Evolutionary conservation across 2,888 invertebrate species (phyloP), one percentile per base, ranked within the genome.

Genomic region (Zygogramma bicolorata): DNA sequence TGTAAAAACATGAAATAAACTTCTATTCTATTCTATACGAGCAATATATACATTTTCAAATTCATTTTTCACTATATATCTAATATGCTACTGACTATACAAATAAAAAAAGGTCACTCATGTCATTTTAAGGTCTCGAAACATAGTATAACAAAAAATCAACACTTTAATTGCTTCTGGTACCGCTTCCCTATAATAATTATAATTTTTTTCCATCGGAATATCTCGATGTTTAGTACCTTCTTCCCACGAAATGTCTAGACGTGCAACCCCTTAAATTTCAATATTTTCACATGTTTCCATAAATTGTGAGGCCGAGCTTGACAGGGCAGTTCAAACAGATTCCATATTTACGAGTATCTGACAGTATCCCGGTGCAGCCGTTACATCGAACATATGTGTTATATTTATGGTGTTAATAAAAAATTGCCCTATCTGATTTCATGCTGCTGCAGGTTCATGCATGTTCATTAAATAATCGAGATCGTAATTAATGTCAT

Each of bases 201-300:
- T 18, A 0, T n/a, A n/a, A 18, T n/a, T 27, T 27, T 25, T 53
- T 53, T 53, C 15, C 27, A 18, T 53, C 13, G 46, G 25, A 25
- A 53, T 25, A 53, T 53, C 53, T 25, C 4, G 8, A 42, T n/a
- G 42, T 42, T 42, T 42, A 42, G n/a, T 42, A 42, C 42, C 18
- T 42, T 42, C 53, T 53, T 53, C 53, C 53, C 53, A 53, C 53
- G 53, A 8, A 53, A 22, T 53, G 71, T 71, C 65, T 69, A 69
- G 71, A 75, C 72, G 61, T 60, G 46, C 73, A 70, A 74, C 38
- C 73, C 72, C 73, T 66, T 74, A 69, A 61, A 65, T 73, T 73
- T 71, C 62, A 69, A 70, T 49, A 72, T 68, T 71, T 74, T 76
- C 76, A 76, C 68, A 65, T 76, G 76, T 76, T 74, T 76, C 74